These are phyloP conservation scores for Melanostoma mellinum DNA, from an alignment of 2,888 invertebrate species.

Conservation along the genomic window DNA sequence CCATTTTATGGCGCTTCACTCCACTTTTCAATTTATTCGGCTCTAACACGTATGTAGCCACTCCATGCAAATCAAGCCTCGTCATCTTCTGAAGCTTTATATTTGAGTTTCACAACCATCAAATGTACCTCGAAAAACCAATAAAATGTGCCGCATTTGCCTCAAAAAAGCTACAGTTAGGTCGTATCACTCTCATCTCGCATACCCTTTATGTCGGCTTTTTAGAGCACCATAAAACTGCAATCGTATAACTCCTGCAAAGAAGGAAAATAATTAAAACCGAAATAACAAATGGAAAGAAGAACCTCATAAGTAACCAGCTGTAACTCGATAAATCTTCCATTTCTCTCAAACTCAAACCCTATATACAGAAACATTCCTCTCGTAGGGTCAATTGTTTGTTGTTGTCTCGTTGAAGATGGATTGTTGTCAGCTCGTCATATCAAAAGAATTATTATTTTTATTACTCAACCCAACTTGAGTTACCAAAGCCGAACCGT, in stretches of 20 bases:
- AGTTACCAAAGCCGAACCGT: conserved; percentile 4
- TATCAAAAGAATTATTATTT: conserved; percentile 66
- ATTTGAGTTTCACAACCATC: conserved; percentile 20
- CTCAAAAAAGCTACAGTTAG: conserved; percentile 5
- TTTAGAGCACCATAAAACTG: conserved; percentile 55
- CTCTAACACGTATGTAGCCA: too few relatives aligned
- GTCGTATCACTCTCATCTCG: conserved; percentile 35
- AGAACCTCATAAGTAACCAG: conserved; percentile 53
- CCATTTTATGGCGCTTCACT: too few relatives aligned
- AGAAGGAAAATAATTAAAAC: conserved; percentile 58
- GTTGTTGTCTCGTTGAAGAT: conserved; percentile 51
- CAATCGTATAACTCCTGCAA: conserved; percentile 45
- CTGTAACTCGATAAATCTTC: conserved; percentile 59
- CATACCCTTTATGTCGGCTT: conserved; percentile 29
- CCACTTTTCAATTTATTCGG: too few relatives aligned
- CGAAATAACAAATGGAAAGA: conserved; percentile 26
- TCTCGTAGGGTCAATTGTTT: conserved; percentile 44
- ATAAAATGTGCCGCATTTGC: conserved; percentile 23
- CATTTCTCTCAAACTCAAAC: conserved; percentile 40
- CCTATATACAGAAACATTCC: conserved; percentile 1
- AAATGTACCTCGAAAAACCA: conserved; percentile 7
- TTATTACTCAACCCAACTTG: conserved; percentile 32
- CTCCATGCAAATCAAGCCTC: neutral
- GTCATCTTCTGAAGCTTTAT: neutral
- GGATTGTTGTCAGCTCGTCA: conserved; percentile 70